Evolutionary conservation across 2,797 vertebrate species (phyloP), one percentile per base, ranked within the genome.

Genomic region (Esox masquinongy): DNA sequence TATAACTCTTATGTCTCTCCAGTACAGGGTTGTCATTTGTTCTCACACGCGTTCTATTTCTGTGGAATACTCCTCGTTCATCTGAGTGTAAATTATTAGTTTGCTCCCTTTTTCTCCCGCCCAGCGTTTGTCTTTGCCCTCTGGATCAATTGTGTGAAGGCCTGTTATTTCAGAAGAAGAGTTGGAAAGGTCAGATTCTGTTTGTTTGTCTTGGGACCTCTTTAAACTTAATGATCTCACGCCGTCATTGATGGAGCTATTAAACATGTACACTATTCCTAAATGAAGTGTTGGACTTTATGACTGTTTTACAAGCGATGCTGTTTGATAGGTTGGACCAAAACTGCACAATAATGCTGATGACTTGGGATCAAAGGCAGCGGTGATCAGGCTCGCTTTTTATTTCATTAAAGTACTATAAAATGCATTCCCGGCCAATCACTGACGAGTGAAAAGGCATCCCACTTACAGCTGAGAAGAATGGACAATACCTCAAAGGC

Each of bases 161-260:
- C 85, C 3, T 68, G 19, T 91, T 88, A 84, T 77, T 86, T 73
- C 73, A 77, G 75, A 43, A 76, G 83, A 84, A 80, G 82, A 69
- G 76, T 72, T 84, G 81, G 84, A 88, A 93, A 93, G 88, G 86
- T 91, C 88, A 85, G 77, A 87, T 81, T 90, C 91, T 82, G 85
- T 88, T 90, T 89, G 87, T 63, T 49, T 93, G 89, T 76, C 93
- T 84, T 86, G 90, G 82, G 86, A 70, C 77, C 77, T 78, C 83
- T 88, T 90, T 93, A 94, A 91, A 88, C 78, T 34, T 91, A 92
- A 76, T 83, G 87, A 85, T 83, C 81, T 83, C 84, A 79, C 43
- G 85, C 82, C 59, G 86, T 77, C 68, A 50, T 26, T 39, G 80
- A 50, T 26, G 11, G 78, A 71, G 80, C 86, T 91, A 77, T 90